Evolutionary conservation across 2,888 invertebrate species (phyloP).

Genomic region (Euplagia quadripunctaria): DNA sequence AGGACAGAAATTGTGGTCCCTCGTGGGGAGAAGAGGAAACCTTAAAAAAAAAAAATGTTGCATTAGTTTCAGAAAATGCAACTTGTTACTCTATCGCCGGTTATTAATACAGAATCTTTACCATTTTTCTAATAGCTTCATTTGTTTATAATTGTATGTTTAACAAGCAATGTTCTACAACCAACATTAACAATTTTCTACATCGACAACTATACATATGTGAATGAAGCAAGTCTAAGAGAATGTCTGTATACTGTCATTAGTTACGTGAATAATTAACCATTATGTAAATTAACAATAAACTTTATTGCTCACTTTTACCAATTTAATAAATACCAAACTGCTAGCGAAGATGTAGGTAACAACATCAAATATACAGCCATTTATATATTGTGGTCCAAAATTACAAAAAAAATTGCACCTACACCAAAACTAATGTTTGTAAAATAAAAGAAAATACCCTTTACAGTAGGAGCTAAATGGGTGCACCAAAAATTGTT

Average conservation of each 20-base stretch:
- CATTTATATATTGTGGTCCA: background rate
- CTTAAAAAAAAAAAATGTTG: background rate
- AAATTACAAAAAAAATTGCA: no score
- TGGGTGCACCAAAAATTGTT: no score
- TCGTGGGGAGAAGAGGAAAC: background rate
- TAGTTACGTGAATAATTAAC: constrained; percentile 12
- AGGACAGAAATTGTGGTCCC: background rate
- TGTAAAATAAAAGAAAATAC: no score
- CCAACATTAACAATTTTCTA: constrained; percentile 16
- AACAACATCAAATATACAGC: background rate
- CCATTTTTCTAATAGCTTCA: background rate
- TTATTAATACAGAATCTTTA: no score
- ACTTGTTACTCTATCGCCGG: background rate
- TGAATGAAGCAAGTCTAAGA: constrained; percentile 3
- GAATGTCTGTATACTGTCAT: constrained; percentile 8
- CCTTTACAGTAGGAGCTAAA: no score
- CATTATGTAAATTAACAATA: constrained; percentile 6
- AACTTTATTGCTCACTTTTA: constrained; percentile 12
- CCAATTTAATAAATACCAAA: background rate
- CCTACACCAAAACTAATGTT: no score
- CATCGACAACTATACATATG: background rate
- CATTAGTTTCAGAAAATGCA: background rate
- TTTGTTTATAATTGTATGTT: background rate
- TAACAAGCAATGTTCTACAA: background rate
- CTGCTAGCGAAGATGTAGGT: background rate